phyloP scores from a whole-genome alignment of 2,113 vertebrate species.

The Lynx canadensis region DNA sequence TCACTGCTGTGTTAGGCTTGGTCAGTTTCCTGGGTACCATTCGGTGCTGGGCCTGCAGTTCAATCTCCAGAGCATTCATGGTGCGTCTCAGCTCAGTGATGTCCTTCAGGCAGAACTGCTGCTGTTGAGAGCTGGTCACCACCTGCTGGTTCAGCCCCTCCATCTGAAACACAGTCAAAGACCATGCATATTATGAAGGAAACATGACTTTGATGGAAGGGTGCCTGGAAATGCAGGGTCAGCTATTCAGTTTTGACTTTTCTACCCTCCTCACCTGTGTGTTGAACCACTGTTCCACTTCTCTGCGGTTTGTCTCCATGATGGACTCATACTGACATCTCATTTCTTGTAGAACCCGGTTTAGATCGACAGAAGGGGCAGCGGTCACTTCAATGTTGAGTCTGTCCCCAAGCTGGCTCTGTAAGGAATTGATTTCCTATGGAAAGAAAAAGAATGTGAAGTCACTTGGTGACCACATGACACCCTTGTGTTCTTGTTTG shows the following conservation, averaged over 20 bases:
- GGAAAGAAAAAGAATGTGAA: background rate
- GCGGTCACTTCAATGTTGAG: conserved; percentile 81
- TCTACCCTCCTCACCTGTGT: conserved; percentile 68
- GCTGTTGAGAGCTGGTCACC: conserved; percentile 76
- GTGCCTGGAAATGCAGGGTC: background rate
- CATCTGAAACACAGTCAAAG: conserved; percentile 78
- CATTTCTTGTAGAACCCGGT: conserved; percentile 78
- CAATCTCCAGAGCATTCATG: conserved; percentile 86
- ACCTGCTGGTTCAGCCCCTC: conserved; percentile 85
- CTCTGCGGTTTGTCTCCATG: conserved; percentile 78
- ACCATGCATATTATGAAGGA: background rate
- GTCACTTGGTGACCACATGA: background rate
- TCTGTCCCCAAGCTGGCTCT: conserved; percentile 80
- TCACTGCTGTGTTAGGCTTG: background rate
- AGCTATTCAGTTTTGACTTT: background rate
- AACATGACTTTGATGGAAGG: background rate
- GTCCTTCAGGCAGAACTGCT: conserved; percentile 84
- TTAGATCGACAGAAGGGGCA: conserved; percentile 77
- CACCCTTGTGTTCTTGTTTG: background rate
- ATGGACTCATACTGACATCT: conserved; percentile 81
- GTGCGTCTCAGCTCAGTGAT: conserved; percentile 86
- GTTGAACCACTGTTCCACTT: conserved; percentile 82
- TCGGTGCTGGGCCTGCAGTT: conserved; percentile 88
- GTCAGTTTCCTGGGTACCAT: conserved; percentile 78
- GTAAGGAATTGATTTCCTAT: conserved; percentile 78